phyloP scores from a whole-genome alignment of 2,888 invertebrate species.

The Mesorhabditis spiculigera region DNA sequence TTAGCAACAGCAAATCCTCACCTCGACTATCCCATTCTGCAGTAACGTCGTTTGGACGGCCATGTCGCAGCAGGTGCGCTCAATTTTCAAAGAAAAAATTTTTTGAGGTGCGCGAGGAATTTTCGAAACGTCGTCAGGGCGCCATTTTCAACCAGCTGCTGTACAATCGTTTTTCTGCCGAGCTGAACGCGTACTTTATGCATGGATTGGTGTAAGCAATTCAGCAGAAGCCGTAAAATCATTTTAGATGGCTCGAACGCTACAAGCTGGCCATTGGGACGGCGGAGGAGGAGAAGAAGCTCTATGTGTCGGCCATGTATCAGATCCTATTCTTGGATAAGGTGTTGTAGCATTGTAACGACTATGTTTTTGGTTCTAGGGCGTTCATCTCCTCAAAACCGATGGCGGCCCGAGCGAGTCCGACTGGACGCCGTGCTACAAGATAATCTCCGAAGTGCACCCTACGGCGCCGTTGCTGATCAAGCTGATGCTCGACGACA shows the following conservation, averaged over 20 bases:
- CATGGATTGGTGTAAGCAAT: not conserved
- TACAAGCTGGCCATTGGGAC: not conserved
- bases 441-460: not conserved
- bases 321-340: not conserved
- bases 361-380: not conserved
- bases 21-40: not conserved
- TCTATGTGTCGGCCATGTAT: not conserved
- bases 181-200: not conserved
- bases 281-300: not conserved
- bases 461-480: not conserved
- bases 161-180: not conserved
- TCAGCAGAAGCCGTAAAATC: no score
- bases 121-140: not conserved
- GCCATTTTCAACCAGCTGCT: not conserved
- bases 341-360: not conserved
- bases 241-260: not conserved
- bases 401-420: constrained; percentile 5
- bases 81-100: no score
- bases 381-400: not conserved
- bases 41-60: not conserved
- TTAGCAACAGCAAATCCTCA: not conserved
- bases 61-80: not conserved
- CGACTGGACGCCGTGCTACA: not conserved
- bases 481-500: no score
- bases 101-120: not conserved